Evolutionary conservation across 2,888 invertebrate species (phyloP).

Genomic region (Andrena fulva): DNA sequence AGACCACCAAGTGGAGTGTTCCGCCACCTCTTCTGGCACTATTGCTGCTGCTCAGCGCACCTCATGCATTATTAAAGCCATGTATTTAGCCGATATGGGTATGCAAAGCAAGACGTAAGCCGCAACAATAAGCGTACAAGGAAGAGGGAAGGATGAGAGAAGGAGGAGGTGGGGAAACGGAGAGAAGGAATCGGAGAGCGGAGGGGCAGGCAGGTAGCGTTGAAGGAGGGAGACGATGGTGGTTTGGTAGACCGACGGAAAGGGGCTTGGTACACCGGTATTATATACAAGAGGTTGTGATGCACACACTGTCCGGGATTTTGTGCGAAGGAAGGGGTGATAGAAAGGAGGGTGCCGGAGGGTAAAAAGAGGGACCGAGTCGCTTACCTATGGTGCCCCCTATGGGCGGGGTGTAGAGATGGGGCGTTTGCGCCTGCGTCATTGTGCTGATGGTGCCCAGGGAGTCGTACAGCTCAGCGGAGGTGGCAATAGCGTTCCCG

Average conservation of each 20-base stretch:
- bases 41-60: constrained; percentile 84
- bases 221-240: constrained; percentile 17
- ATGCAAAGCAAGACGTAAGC: constrained; percentile 82
- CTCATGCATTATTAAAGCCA: constrained; percentile 83
- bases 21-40: constrained; percentile 84
- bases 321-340: constrained; percentile 62
- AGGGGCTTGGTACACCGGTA: constrained; percentile 52
- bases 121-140: constrained; percentile 80
- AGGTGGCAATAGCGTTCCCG: constrained; percentile 85
- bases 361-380: constrained; percentile 47
- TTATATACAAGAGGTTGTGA: constrained; percentile 70
- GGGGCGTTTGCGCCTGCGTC: constrained; percentile 90
- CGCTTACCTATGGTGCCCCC: constrained; percentile 89
- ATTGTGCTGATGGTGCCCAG: constrained; percentile 90
- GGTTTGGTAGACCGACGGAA: constrained; percentile 55
- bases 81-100: constrained; percentile 81
- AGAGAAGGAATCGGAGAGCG: constrained; percentile 41
- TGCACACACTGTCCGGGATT: constrained; percentile 66
- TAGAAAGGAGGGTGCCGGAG: constrained; percentile 48
- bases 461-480: constrained; percentile 89
- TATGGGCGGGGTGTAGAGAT: constrained; percentile 92
- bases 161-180: constrained; percentile 47
- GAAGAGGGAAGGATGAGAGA: constrained; percentile 53
- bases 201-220: constrained; percentile 37
- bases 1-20: constrained; percentile 81